phyloP scores from a whole-genome alignment of 2,113 vertebrate species.

The Gymnogyps californianus region DNA sequence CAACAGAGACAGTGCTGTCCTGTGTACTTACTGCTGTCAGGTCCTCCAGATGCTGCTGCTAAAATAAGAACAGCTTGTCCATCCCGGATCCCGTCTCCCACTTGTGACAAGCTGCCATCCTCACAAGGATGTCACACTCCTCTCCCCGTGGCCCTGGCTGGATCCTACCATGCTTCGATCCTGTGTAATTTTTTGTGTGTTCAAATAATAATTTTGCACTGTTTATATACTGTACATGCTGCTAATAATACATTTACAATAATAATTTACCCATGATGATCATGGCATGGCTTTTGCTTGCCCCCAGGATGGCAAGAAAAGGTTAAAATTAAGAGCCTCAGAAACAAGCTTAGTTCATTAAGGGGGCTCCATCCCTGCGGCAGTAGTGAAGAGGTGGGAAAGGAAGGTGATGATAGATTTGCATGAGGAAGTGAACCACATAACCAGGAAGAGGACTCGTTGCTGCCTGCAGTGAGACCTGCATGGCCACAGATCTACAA shows the following conservation, averaged over 20 bases:
- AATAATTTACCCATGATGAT: neutral
- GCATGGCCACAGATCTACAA: neutral
- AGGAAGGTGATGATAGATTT: neutral
- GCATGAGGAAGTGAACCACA: neutral
- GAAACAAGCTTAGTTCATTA: neutral
- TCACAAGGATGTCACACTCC: neutral
- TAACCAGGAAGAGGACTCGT: neutral
- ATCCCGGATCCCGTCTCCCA: neutral
- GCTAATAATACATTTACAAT: neutral
- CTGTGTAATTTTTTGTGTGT: neutral
- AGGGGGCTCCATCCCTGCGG: fast-evolving
- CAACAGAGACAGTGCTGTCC: neutral
- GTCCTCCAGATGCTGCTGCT: neutral
- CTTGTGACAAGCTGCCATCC: neutral
- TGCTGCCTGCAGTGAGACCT: neutral
- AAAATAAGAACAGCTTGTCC: neutral
- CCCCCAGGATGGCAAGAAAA: neutral
- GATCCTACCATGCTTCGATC: neutral
- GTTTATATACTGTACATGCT: neutral
- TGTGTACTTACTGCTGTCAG: neutral
- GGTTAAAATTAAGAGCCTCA: neutral
- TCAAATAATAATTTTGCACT: neutral
- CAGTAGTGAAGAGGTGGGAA: neutral
- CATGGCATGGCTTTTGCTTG: neutral
- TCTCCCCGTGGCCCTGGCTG: neutral